Evolutionary conservation across 2,113 vertebrate genomes (phyloP), one percentile per base, ranked within the genome.

Genomic region (Lophotis ruficrista): DNA sequence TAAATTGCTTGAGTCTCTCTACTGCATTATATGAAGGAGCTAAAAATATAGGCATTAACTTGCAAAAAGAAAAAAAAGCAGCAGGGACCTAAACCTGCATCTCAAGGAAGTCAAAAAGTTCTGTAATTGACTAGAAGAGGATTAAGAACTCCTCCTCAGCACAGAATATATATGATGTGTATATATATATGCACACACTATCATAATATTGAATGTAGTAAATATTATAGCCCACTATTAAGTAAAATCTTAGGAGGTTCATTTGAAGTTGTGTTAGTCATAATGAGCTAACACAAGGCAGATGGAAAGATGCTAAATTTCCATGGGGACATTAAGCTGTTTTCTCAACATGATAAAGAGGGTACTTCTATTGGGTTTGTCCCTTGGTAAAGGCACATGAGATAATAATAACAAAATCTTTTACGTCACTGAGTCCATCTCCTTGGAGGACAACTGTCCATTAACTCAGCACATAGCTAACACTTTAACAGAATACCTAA

Each of bases 101-200:
- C 12, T 62, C 18, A 35, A 4, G 7, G 65, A 82, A 89, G 22
- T 69, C 7, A 80, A 81, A 75, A 75, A 27, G 5, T n/a, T 70
- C 38, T 50, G 6, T 60, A 76, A 79, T 41, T 58, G n/a, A n/a
- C 66, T 56, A 69, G 51, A 70, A 84, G 20, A 72, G 57, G 31
- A 87, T 60, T 66, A 62, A 82, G 56, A 77, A 3, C 16, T 77
- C 15, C 21, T 70, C 19, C 20, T 81, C 35, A 82, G 12, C 9
- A 65, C 15, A 25, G 14, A 61, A 22, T 22, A 23, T 45, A 61
- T 53, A 58, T 30, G 23, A 9, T 4, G 1, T 38, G 8, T 78
- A 7, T 14, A 7, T 27, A 23, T 14, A 37, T 6, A 57, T 3
- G 31, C 0, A 51, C 6, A 48, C 8, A 20, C 3, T 16, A 45